Evolutionary conservation across 92 coral and sea anemone species (phyloP).

Genomic region (Galaxea fascicularis): DNA sequence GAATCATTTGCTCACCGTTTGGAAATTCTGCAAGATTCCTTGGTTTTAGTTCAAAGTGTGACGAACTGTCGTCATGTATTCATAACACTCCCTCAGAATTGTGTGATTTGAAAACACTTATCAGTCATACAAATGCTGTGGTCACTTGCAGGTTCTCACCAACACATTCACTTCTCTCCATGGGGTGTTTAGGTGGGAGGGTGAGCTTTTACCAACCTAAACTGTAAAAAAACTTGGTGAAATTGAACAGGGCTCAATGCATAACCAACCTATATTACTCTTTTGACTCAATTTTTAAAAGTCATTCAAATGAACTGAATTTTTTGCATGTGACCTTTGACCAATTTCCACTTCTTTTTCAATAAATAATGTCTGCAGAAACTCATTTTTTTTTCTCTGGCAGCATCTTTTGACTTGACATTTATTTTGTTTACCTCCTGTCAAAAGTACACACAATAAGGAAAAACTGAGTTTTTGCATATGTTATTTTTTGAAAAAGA

Average conservation of each 20-base stretch:
- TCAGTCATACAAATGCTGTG: conserved; percentile 87
- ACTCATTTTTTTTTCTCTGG: too few species aligned
- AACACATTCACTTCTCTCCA: conserved; percentile 77
- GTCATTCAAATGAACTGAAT: too few species aligned
- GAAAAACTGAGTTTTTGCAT: too few species aligned
- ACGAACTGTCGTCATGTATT: conserved; percentile 75
- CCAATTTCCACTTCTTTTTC: too few species aligned
- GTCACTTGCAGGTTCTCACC: conserved; percentile 94
- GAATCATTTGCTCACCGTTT: conserved; percentile 94
- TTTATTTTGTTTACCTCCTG: too few species aligned
- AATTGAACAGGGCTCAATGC: not conserved
- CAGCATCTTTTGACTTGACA: too few species aligned
- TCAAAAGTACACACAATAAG: too few species aligned
- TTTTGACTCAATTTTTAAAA: not conserved
- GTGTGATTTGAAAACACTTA: conserved; percentile 81
- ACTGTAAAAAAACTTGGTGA: conserved; percentile 15
- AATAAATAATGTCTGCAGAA: too few species aligned
- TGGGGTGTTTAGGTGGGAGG: conserved; percentile 93
- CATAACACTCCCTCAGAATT: conserved; percentile 61
- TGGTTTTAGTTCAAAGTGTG: conserved; percentile 77
- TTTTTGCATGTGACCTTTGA: too few species aligned
- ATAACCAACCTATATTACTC: not conserved
- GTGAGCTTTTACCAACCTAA: conserved; percentile 88
- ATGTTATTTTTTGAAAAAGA: too few species aligned
- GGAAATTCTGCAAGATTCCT: conserved; percentile 90